Percentiles rank a stretch among this genome's conserved stretches.
phyloP scores from a whole-genome alignment of 2,888 invertebrate genomes.

The Mesorhabditis spiculigera region DNA sequence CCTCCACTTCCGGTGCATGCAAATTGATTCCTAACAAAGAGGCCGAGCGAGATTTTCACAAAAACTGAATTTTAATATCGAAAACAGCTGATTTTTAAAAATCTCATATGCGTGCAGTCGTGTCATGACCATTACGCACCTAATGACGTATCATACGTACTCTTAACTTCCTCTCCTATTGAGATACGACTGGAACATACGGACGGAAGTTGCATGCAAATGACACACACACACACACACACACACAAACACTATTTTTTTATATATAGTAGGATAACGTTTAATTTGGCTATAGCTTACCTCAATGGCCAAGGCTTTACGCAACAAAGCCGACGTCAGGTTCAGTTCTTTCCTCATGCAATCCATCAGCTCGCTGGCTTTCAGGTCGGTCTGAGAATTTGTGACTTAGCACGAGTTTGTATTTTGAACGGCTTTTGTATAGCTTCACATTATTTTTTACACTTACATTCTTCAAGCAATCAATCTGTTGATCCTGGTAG shows the following conservation, averaged over 20 bases:
- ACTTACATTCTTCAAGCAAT: slow-evolving; percentile 23
- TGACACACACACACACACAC: background rate
- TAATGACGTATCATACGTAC: too few species aligned
- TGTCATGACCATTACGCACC: too few species aligned
- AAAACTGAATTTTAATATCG: too few species aligned
- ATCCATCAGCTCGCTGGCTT: background rate
- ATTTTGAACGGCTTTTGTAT: background rate
- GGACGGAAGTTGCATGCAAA: background rate
- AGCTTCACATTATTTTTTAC: background rate
- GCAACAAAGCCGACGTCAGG: background rate
- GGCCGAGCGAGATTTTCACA: too few species aligned
- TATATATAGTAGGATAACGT: too few species aligned
- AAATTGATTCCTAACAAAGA: too few species aligned
- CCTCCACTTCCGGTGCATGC: too few species aligned
- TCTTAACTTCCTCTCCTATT: too few species aligned
- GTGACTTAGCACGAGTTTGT: slow-evolving; percentile 1
- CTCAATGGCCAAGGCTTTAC: slow-evolving; percentile 2
- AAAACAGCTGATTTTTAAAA: too few species aligned
- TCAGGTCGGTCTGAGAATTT: background rate
- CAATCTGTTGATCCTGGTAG: slow-evolving; percentile 33
- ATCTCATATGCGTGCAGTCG: too few species aligned
- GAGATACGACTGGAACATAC: background rate
- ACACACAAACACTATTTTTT: background rate
- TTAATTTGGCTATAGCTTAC: background rate
- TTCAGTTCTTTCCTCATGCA: slow-evolving; percentile 4